Evolutionary conservation across 2,113 vertebrate genomes (phyloP), one percentile per base, ranked within the genome.

Genomic region (Scopus umbretta): DNA sequence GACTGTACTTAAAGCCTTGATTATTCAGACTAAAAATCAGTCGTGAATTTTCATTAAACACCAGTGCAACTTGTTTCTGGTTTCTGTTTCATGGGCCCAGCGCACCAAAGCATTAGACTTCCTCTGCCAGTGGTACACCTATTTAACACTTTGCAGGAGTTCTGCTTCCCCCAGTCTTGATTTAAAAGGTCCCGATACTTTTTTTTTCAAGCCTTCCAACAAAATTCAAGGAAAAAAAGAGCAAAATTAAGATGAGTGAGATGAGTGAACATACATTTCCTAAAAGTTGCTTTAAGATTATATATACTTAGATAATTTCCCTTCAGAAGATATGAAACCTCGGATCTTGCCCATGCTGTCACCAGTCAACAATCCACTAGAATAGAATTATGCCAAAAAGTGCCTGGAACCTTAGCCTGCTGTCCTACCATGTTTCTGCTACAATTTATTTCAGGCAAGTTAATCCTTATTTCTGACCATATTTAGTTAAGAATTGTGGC

Each of bases 1-100:
- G 61, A 91, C 34, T 97, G 53, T 94, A 82, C 82, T 75, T 73
- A 92, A 4, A 84, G 40, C 73, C 73, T 81, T 67, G 30, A 96
- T 96, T 96, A 96, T 76, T 94, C 80, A 49, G 58, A 55, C 88
- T 91, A 96, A 97, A 96, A 95, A 82, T 94, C 50, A 88, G 65
- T 78, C 34, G 67, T 83, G 71, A 91, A 94, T 94, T 96, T 80
- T 95, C 80, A 89, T 93, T 96, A 95, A 94, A 95, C 93, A 89
- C 56, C 81, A 96, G 36, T 55, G 45, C 68, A 94, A 75, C 15
- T 58, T n/a, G n/a, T n/a, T n/a, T 95, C 91, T 97, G 97, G 43
- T 94, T 97, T 94, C 83, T 96, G 52, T 96, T 97, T 96, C 71
- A 80, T 32, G 79, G 78, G 40, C 63, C 68, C 61, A 84, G 34